Evolutionary conservation across 92 coral and sea anemone genomes (phyloP), one percentile per base, ranked within the genome.

Genomic region (Phymanthus crucifer): DNA sequence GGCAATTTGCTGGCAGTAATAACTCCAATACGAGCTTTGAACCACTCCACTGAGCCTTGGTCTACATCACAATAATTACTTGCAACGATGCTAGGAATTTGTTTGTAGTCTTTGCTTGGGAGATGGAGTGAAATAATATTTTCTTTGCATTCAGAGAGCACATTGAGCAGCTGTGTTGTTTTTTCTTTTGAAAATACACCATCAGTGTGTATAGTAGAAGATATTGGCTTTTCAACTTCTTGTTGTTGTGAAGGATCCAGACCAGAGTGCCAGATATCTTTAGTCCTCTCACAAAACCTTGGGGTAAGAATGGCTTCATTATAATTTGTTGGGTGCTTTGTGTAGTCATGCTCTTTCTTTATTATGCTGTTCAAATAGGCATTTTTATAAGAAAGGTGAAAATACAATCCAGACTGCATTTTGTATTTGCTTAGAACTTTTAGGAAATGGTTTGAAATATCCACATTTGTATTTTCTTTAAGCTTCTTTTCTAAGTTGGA

Each of bases 231-330:
- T 75, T 54, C 69, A 74, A 33, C n/a, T n/a, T n/a, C 23, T 66
- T 27, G 35, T 35, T 76, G 36, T 7, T 52, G 11, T 52, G 61
- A 71, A 1, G 77, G 73, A 2, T 70, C 83, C 78, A 84, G 38
- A 26, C 57, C 78, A 32, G 83, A 78, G 72, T 77, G 88, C 80
- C 88, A 84, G 78, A 84, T 57, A 32, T 84, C 88, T 48, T 84
- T 83, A 78, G 78, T 71, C 70, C 32, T 84, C 36, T 46, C 83
- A 33, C 34, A 38, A 70, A 76, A 75, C 48, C 77, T 66, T 68
- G 87, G 87, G 29, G 78, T 68, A 69, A 77, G 83, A 67, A 84
- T 70, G 45, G 88, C n/a, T 32, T 78, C 70, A 66, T 84, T 65
- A 54, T 84, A 84, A 32, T 32, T 21, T 68, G 26, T 21, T 23